phyloP scores from a whole-genome alignment of 92 coral and sea anemone genomes.

The Palythoa caribaeorum region DNA sequence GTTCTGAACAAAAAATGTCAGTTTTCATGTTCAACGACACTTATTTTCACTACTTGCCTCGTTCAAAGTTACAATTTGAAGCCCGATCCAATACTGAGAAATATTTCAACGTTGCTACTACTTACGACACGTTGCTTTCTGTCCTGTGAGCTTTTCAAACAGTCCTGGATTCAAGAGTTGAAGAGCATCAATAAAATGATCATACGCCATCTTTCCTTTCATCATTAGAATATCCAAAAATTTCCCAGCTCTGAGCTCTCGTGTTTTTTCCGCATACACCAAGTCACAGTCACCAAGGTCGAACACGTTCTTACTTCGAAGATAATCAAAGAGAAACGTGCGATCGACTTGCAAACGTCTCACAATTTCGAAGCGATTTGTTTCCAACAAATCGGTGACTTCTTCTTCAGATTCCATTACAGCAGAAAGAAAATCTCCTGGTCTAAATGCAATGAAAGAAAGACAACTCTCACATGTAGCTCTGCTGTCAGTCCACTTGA shows the following conservation, averaged over 20 bases:
- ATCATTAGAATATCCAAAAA: slow-evolving; percentile 70
- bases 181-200: slow-evolving; percentile 69
- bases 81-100: background rate
- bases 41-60: background rate
- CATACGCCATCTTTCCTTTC: slow-evolving; percentile 70
- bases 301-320: slow-evolving; percentile 73
- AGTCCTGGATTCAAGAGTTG: slow-evolving; percentile 76
- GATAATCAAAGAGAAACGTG: slow-evolving; percentile 75
- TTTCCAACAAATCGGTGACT: slow-evolving; percentile 52
- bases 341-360: slow-evolving; percentile 73
- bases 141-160: slow-evolving; percentile 75
- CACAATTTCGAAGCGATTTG: slow-evolving; percentile 75
- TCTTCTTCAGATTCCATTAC: slow-evolving; percentile 44
- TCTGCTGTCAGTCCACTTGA: background rate
- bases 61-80: background rate
- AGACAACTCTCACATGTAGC: background rate
- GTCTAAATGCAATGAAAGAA: background rate
- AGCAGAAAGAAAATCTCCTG: background rate
- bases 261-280: slow-evolving; percentile 72
- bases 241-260: slow-evolving; percentile 71
- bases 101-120: background rate
- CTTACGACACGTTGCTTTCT: slow-evolving; percentile 54
- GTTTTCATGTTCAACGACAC: too few relatives aligned
- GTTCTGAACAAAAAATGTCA: too few relatives aligned
- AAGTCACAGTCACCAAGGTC: slow-evolving; percentile 75